Percentiles rank a stretch among this genome's conserved stretches.
phyloP scores from a whole-genome alignment of 2,113 vertebrate species.

The Alexandromys fortis region DNA sequence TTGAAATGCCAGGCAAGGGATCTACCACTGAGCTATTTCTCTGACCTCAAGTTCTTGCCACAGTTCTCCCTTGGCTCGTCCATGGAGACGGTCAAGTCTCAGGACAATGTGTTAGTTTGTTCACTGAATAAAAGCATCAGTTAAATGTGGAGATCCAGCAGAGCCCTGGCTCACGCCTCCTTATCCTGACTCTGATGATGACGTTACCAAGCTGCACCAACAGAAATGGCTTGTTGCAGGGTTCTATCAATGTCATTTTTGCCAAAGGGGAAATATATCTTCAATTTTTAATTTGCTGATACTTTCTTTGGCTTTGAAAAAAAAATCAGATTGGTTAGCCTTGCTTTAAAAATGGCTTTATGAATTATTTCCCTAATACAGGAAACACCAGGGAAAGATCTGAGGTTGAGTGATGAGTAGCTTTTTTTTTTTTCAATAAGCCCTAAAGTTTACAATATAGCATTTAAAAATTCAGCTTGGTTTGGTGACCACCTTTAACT shows the following conservation, averaged over 20 bases:
- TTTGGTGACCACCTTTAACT: not conserved
- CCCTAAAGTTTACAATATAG: not conserved
- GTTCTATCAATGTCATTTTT: not conserved
- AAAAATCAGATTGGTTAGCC: not conserved
- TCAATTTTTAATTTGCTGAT: not conserved
- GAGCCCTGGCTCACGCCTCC: not conserved
- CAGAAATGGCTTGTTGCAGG: not conserved
- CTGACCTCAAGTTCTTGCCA: not conserved
- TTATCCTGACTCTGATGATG: not conserved
- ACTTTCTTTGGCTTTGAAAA: not conserved
- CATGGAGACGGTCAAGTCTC: not conserved
- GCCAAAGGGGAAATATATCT: not conserved
- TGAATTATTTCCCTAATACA: not conserved
- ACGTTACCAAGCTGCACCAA: not conserved
- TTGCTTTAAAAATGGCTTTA: not conserved
- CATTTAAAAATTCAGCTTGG: not conserved
- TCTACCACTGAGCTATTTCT: not conserved
- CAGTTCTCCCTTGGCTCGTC: not conserved
- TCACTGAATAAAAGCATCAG: not conserved
- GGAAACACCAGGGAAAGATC: not conserved
- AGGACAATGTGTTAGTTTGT: not conserved
- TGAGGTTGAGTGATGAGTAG: not conserved
- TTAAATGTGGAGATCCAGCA: not conserved
- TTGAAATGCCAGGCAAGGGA: not conserved
- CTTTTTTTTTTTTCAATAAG: not conserved